phyloP scores from a whole-genome alignment of 2,113 vertebrate species.

The Menura novaehollandiae region DNA sequence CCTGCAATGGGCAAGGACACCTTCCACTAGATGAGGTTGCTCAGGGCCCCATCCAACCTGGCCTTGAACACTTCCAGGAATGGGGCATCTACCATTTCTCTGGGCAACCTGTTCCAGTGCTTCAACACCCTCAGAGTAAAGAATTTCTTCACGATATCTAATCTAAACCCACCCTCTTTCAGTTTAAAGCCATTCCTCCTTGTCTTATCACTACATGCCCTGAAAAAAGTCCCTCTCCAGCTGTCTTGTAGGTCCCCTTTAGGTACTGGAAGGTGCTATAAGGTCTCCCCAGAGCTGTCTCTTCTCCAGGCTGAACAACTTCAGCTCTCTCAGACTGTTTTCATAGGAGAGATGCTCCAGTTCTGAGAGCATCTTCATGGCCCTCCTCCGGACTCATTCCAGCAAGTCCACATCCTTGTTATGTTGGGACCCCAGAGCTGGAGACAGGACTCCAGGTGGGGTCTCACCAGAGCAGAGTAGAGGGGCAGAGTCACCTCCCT shows the following conservation, averaged over 20 bases:
- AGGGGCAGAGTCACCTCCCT: neutral
- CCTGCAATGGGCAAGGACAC: neutral
- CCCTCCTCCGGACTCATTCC: neutral
- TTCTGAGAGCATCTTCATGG: neutral
- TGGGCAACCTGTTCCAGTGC: neutral
- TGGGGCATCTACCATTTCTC: neutral
- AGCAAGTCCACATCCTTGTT: neutral
- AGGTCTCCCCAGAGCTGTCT: neutral
- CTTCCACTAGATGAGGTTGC: neutral
- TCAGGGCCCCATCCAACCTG: neutral
- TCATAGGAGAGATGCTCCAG: neutral
- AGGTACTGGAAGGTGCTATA: neutral
- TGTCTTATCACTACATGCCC: neutral
- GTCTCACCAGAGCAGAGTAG: neutral
- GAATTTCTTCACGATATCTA: neutral
- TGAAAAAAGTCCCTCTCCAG: neutral
- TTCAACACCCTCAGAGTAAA: neutral
- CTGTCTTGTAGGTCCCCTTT: neutral
- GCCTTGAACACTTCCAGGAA: neutral
- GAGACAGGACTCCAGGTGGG: neutral
- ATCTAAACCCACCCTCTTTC: neutral
- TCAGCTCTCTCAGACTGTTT: neutral
- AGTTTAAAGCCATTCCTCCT: neutral
- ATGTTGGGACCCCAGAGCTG: neutral
- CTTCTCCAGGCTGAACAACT: neutral